Evolutionary conservation across 1,140 invertebrate genomes (phyloP), one percentile per base, ranked within the genome.

Genomic region (Campoletis sonorensis): DNA sequence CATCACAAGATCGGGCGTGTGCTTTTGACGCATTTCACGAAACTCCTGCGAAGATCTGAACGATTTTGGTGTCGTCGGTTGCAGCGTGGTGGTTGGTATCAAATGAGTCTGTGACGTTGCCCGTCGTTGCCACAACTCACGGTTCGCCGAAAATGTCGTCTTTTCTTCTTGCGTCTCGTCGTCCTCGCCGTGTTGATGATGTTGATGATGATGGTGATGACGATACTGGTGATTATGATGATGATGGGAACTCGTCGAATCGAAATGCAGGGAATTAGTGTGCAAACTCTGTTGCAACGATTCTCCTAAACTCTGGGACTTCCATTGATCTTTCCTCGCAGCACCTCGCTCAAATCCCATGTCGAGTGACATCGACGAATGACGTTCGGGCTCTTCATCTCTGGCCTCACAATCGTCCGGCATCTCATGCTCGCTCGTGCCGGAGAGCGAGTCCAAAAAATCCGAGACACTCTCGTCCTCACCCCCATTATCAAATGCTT

Each of bases 1-100:
- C 93, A 97, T 96, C 37, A 98, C 97, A n/a, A 98, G 92, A 90
- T 98, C 97, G 0, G 97, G 97, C 1, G 97, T 96, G 83, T 96
- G 95, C 83, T 95, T 95, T 86, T 92, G 94, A 72, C 93, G 91
- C 90, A 94, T 86, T 80, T 93, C 91, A 83, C 93, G 86, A 83
- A 94, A 89, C 82, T 92, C 90, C 84, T 92, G 89, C 0, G 90
- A 91, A 0, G 84, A 78, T 1, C 91, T 88, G 45, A 90, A 87
- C 0, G 87, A 82, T 23, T 93, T 91, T 21, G 90, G 81, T n/a
- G 89, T 90, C 3, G 85, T 79, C 21, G 85, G 77, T n/a, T 83
- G 71, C 1, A 84, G 79, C 18, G 83, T 70, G 18, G 81, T 70
- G 4, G 85, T 79, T n/a, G 83, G 71, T 21, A 80, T 90, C 40